phyloP scores from a whole-genome alignment of 2,888 invertebrate species.

The Flexamia atlantica region DNA sequence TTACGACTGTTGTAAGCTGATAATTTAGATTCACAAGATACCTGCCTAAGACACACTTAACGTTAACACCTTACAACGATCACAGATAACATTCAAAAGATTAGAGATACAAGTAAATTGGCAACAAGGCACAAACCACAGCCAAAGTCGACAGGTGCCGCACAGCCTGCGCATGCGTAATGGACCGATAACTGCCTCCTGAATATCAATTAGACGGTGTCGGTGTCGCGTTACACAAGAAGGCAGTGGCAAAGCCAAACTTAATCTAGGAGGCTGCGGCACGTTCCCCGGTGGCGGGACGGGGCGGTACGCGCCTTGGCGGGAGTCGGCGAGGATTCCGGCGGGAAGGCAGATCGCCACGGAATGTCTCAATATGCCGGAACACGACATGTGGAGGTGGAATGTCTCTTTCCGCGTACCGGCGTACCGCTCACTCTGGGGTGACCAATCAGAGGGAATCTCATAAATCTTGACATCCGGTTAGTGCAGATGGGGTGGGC shows the following conservation, averaged over 20 bases:
- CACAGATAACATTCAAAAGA: neutral
- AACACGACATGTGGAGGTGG: neutral
- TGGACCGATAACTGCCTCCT: neutral
- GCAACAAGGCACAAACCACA: neutral
- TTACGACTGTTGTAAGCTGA: neutral
- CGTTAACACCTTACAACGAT: neutral
- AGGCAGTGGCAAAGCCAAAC: constrained; percentile 5
- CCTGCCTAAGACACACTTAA: neutral
- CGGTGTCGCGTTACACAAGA: neutral
- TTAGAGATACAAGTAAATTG: neutral
- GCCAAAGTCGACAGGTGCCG: neutral
- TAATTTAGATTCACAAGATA: neutral
- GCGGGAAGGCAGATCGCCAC: neutral
- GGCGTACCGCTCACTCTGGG: neutral
- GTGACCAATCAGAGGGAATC: neutral
- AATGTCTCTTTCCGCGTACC: constrained; percentile 2
- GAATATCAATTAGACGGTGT: neutral
- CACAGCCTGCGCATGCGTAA: constrained; percentile 4
- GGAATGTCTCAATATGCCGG: neutral
- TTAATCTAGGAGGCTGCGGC: neutral
- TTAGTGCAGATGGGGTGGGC: neutral
- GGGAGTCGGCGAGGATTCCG: neutral
- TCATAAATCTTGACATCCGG: neutral
- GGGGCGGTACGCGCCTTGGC: neutral
- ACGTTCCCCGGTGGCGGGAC: constrained; percentile 15